Conservation (phyloP, 53 echinoderm and acorn worm genomes). For the Patiria pectinifera region DNA sequence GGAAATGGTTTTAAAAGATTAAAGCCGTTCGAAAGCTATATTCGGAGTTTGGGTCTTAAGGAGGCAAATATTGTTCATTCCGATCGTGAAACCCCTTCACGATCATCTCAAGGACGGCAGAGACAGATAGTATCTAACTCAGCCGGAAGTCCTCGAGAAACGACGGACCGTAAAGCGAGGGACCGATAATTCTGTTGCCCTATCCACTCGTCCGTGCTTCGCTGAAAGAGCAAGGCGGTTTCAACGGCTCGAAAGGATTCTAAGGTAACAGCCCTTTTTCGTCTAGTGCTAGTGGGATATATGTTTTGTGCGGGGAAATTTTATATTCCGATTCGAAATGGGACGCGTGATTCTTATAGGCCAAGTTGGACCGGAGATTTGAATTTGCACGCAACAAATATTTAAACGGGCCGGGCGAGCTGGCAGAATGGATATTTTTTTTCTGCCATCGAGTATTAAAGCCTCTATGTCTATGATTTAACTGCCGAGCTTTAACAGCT, state of each 20-base stretch:
- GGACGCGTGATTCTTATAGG: neutral
- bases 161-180: conserved; percentile 1
- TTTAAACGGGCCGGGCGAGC: neutral
- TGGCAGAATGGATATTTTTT: neutral
- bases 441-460: neutral
- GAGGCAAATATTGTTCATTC: neutral
- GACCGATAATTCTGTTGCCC: neutral
- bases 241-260: neutral
- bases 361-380: neutral
- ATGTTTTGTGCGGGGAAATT: neutral
- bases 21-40: too few relatives aligned
- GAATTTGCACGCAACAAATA: neutral
- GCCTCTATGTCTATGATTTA: neutral
- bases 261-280: neutral
- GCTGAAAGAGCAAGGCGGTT: neutral
- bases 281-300: neutral
- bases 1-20: too few relatives aligned
- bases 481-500: neutral
- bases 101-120: neutral
- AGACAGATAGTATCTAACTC: neutral
- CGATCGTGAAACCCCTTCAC: conserved; percentile 6
- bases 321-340: neutral
- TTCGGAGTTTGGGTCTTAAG: neutral
- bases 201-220: neutral
- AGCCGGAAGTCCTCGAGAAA: neutral